phyloP scores from a whole-genome alignment of 2,888 invertebrate species.

The Chaetogeoica ovagalla region DNA sequence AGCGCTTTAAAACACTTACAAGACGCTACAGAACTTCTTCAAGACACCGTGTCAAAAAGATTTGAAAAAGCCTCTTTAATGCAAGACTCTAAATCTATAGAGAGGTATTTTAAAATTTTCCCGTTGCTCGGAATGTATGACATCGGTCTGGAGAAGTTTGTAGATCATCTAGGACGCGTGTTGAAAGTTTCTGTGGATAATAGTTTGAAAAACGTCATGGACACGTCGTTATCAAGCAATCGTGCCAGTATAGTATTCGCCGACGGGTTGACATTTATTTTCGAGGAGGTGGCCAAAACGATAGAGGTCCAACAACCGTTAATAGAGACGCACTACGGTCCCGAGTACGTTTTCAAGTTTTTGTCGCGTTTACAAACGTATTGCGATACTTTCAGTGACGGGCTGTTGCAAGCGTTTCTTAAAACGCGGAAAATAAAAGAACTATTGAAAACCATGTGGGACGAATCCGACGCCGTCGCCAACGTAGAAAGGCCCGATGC shows the following conservation, averaged over 20 bases:
- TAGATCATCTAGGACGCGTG: slow-evolving; percentile 82
- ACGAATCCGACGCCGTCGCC: slow-evolving; percentile 45
- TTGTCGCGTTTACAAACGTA: slow-evolving; percentile 73
- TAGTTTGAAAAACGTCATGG: slow-evolving; percentile 32
- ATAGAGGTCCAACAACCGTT: slow-evolving; percentile 87
- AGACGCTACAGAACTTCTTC: slow-evolving; percentile 74
- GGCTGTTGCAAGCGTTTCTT: slow-evolving; percentile 70
- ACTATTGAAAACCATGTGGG: slow-evolving; percentile 47
- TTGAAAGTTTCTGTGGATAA: slow-evolving; percentile 59
- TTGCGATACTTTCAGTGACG: slow-evolving; percentile 69
- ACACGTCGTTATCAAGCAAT: slow-evolving; percentile 59
- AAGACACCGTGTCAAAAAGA: slow-evolving; percentile 72
- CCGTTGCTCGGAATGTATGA: slow-evolving; percentile 89
- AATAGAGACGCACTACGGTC: slow-evolving; percentile 86
- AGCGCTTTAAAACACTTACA: slow-evolving; percentile 74
- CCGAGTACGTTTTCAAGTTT: slow-evolving; percentile 73
- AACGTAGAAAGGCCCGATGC: slow-evolving; percentile 70
- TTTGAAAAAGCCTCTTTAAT: slow-evolving; percentile 89
- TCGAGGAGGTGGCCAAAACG: slow-evolving; percentile 82
- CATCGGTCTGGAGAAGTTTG: slow-evolving; percentile 86
- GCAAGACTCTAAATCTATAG: slow-evolving; percentile 86
- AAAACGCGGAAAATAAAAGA: slow-evolving; percentile 65
- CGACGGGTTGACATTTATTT: slow-evolving; percentile 79
- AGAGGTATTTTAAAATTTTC: slow-evolving; percentile 95
- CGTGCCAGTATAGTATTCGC: slow-evolving; percentile 78